These are phyloP conservation scores for Clytia hemisphaerica DNA, from an alignment of 30 jellyfish, hydroid and myxozoan genomes.

Conservation along the genomic window DNA sequence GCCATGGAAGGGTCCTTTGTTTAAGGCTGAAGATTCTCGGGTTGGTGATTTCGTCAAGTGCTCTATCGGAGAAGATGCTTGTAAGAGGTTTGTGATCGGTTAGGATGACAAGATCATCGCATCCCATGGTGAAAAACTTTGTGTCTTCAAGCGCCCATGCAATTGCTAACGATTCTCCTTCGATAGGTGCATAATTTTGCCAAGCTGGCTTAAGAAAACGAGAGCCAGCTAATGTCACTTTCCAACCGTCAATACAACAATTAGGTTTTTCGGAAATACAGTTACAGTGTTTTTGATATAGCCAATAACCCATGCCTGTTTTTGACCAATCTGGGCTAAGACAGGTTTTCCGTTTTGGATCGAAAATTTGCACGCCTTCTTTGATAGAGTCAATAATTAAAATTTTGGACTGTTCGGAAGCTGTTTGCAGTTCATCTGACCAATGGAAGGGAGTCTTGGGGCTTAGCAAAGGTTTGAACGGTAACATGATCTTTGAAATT, in stretches of 20 bases:
- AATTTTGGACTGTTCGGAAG: constrained; percentile 17
- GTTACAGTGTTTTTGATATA: constrained; percentile 15
- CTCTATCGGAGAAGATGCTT: constrained; percentile 20
- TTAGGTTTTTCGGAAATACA: constrained; percentile 4
- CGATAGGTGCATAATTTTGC: constrained; percentile 38
- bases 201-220: constrained; percentile 24
- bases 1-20: constrained; percentile 17
- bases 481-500: constrained; percentile 11
- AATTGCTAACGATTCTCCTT: constrained; percentile 46
- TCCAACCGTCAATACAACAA: constrained; percentile 34
- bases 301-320: constrained; percentile 36
- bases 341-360: constrained; percentile 6
- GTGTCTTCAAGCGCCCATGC: constrained; percentile 33
- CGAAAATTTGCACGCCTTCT: constrained; percentile 27
- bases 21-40: constrained; percentile 4
- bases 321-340: constrained; percentile 29
- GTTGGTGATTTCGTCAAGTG: constrained; percentile 27
- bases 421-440: constrained; percentile 10
- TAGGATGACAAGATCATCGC: constrained; percentile 7
- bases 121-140: constrained; percentile 38
- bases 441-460: constrained; percentile 22
- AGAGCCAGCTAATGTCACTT: constrained; percentile 13
- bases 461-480: constrained; percentile 36
- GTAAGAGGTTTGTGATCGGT: constrained; percentile 38
- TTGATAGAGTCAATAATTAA: background rate